A percentile compares a stretch with the other conserved stretches of the same genome.
These are phyloP conservation scores for Trigoniulus corallinus DNA, from an alignment of 1,140 invertebrate species.

Conservation along the genomic window DNA sequence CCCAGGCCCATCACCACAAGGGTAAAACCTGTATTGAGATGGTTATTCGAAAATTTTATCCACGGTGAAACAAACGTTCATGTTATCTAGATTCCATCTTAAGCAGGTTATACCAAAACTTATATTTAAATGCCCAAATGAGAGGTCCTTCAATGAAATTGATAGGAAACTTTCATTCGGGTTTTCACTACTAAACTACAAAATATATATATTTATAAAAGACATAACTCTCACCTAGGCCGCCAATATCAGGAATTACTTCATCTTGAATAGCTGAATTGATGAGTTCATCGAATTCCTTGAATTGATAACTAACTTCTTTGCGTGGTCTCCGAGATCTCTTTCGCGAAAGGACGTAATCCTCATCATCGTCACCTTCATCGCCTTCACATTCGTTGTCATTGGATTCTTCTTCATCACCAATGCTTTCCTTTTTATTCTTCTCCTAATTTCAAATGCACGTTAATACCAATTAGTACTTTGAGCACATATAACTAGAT, in stretches of 20 bases:
- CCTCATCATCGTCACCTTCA: conserved; percentile 18
- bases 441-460: conserved; percentile 2
- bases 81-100: no score
- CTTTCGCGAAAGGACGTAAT: conserved; percentile 67
- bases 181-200: no score
- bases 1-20: no score
- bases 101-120: no score
- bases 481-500: neutral
- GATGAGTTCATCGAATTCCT: conserved; percentile 87
- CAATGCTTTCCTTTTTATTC: conserved; percentile 18
- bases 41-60: no score
- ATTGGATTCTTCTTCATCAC: conserved; percentile 16
- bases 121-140: no score
- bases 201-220: no score
- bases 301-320: conserved; percentile 60
- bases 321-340: conserved; percentile 60
- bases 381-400: conserved; percentile 3
- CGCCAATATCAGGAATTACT: conserved; percentile 32
- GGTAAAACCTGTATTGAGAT: no score
- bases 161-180: no score
- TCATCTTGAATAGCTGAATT: conserved; percentile 69
- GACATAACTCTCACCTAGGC: neutral
- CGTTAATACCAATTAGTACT: neutral
- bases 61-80: no score
- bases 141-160: no score